phyloP scores from a whole-genome alignment of 2,888 invertebrate species.

The Boloria selene region DNA sequence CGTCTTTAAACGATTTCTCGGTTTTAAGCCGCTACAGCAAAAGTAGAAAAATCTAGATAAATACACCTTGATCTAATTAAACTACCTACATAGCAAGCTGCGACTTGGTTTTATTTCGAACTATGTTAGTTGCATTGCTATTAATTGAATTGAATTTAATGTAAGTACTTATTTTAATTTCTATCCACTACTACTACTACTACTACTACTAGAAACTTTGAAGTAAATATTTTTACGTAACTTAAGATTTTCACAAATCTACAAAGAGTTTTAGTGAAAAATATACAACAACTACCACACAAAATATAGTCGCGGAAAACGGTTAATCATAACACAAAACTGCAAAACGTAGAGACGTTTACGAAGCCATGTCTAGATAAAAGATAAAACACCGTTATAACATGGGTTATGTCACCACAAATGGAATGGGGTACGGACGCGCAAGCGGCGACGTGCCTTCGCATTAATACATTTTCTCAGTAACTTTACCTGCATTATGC shows the following conservation, averaged over 20 bases:
- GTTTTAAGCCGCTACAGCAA: neutral
- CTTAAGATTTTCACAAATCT: too few species aligned
- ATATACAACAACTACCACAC: too few species aligned
- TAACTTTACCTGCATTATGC: conserved; percentile 39
- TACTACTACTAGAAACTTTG: too few species aligned
- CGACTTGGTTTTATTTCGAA: neutral
- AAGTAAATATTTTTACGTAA: too few species aligned
- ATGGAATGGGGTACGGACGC: conserved; percentile 17
- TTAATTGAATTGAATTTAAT: too few species aligned
- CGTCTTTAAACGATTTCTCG: conserved; percentile 12
- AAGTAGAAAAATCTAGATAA: conserved; percentile 2
- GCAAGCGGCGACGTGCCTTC: conserved; percentile 10
- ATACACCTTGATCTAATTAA: conserved; percentile 10
- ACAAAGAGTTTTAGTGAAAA: too few species aligned
- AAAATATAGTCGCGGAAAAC: too few species aligned
- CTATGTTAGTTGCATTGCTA: too few species aligned
- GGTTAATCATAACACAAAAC: neutral
- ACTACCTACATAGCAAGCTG: neutral
- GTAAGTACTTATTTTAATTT: too few species aligned
- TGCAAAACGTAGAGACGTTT: neutral
- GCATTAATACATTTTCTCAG: conserved; percentile 31
- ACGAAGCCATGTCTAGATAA: conserved; percentile 1
- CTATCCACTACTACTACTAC: too few species aligned
- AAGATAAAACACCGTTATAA: conserved; percentile 21
- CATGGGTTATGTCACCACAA: conserved; percentile 27